phyloP scores from a whole-genome alignment of 2,113 vertebrate species.

The Ciconia maguari region DNA sequence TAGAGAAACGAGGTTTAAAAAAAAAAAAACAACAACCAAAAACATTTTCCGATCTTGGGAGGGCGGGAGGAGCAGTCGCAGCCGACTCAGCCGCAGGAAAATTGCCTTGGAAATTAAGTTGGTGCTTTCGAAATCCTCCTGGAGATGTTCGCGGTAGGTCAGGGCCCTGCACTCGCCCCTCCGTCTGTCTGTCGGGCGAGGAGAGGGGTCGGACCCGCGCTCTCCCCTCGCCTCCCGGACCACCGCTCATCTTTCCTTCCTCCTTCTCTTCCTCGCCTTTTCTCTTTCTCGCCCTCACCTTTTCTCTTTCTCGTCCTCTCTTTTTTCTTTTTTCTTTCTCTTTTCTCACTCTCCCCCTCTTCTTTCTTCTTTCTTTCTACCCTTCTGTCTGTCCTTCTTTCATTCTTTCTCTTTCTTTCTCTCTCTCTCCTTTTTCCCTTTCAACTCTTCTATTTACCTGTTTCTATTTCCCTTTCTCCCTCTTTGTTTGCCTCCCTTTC shows the following conservation, averaged over 20 bases:
- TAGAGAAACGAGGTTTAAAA: neutral
- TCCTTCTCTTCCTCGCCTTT: neutral
- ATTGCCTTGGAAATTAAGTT: slow-evolving; percentile 5
- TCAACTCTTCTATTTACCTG: too few species aligned
- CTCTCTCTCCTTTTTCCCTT: too few species aligned
- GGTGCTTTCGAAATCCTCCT: neutral
- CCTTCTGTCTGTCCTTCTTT: rapidly evolving
- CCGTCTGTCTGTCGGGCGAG: neutral
- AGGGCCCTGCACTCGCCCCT: neutral
- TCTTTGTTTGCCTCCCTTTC: rapidly evolving
- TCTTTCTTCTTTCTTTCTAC: too few species aligned
- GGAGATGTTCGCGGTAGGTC: neutral
- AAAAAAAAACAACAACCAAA: neutral
- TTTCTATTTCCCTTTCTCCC: too few species aligned
- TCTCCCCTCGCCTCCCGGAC: neutral
- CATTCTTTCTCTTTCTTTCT: too few species aligned
- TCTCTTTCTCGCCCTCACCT: neutral
- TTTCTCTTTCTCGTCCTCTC: rapidly evolving
- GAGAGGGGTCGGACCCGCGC: neutral
- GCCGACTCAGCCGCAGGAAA: neutral
- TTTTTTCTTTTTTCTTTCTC: neutral
- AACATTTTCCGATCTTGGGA: neutral
- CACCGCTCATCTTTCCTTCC: neutral
- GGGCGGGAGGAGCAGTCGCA: neutral
- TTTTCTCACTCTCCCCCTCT: too few species aligned